phyloP scores from a whole-genome alignment of 1,140 invertebrate species.

The Sinella curviseta region DNA sequence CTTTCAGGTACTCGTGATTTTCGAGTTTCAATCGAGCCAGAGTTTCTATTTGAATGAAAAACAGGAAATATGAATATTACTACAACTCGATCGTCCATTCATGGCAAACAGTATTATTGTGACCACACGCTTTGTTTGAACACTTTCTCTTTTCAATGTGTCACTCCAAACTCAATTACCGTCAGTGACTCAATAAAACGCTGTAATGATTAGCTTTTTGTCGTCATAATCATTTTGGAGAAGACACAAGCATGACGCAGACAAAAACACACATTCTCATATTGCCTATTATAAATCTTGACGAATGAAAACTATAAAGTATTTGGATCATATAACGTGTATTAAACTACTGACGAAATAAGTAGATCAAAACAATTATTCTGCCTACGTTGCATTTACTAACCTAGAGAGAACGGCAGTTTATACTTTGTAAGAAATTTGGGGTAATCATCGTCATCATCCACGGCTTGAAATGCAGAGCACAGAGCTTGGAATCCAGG shows the following conservation, averaged over 20 bases:
- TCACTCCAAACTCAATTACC: background rate
- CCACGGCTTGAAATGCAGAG: background rate
- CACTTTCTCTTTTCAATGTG: no score
- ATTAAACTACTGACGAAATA: no score
- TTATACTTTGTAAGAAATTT: background rate
- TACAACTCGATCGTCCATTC: background rate
- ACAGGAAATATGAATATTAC: background rate
- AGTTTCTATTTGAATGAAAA: background rate
- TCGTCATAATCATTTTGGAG: background rate
- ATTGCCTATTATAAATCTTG: no score
- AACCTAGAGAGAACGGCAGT: conserved; percentile 12
- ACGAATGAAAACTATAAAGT: no score
- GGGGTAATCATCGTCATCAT: conserved; percentile 21
- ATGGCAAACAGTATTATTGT: background rate
- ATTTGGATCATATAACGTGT: no score
- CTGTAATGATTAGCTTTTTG: background rate
- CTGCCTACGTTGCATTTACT: no score
- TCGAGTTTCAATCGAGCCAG: background rate
- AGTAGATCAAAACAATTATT: no score
- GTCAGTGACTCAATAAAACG: background rate
- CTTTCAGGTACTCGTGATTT: conserved; percentile 6
- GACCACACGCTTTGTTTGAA: background rate
- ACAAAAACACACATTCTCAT: no score
- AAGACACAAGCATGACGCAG: no score
- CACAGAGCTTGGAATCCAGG: conserved; percentile 7